A percentile compares a stretch with the other conserved stretches of the same genome.
These are phyloP conservation scores for Synergus gifuensis DNA, from an alignment of 2,888 invertebrate genomes.

Conservation along the genomic window DNA sequence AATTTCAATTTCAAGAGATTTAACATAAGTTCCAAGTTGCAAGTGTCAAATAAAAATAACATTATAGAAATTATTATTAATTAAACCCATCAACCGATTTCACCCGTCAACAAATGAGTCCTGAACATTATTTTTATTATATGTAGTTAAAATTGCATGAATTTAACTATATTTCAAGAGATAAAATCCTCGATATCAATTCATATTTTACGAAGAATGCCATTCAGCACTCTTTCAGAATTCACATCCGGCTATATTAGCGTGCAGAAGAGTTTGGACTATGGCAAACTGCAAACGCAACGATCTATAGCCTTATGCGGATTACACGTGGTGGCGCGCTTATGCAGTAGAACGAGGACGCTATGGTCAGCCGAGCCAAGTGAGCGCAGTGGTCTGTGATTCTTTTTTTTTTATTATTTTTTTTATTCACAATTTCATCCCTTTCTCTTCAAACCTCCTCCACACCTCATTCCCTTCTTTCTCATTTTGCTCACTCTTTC, in stretches of 20 bases:
- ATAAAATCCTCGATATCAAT: background rate
- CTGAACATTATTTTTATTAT: background rate
- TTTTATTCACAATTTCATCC: constrained; percentile 43
- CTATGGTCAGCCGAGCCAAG: constrained; percentile 48
- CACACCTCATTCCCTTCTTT: constrained; percentile 25
- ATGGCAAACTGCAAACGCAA: constrained; percentile 8
- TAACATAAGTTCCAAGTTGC: no score
- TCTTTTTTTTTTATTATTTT: constrained; percentile 5
- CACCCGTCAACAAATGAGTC: no score
- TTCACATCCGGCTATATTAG: background rate
- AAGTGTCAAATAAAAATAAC: no score
- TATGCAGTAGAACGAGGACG: constrained; percentile 37
- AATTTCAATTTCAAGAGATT: no score
- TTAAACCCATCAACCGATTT: no score
- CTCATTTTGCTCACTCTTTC: constrained; percentile 46
- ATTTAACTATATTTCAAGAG: background rate
- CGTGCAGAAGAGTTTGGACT: background rate
- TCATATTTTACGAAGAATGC: background rate
- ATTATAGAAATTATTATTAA: no score
- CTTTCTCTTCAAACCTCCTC: constrained; percentile 40
- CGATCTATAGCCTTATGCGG: constrained; percentile 33
- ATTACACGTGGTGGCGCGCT: constrained; percentile 42
- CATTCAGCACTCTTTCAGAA: background rate
- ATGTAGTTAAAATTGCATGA: background rate
- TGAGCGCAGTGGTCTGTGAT: constrained; percentile 15